Base-by-base conservation (phyloP, 2,888 invertebrate species). In the Dicycla oo region DNA sequence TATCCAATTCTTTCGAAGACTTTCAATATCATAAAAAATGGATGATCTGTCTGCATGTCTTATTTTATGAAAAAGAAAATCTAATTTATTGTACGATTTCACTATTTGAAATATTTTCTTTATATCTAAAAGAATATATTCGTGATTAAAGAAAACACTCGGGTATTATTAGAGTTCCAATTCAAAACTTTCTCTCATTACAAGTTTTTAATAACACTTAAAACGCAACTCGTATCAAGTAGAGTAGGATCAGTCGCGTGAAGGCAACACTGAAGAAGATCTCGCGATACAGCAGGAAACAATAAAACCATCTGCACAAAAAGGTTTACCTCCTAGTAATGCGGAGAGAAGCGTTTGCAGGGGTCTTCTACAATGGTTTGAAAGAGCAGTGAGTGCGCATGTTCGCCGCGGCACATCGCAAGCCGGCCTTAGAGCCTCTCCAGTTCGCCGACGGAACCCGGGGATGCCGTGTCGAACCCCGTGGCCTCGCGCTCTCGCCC, bases 311-410 rank as follows among this genome's bases (percentile, higher is more conserved):
- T 88, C 87, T 88, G 80, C 88, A 88, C 87, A 88, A 90, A 93
- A 92, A 90, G 90, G 90, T 93, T 93, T 92, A 93, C 92, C 90
- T 91, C 87, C 87, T 88, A 89, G 90, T 92, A 93, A 93, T 93
- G 90, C 91, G 90, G 88, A 91, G 88, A 86, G 87, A 75, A 88
- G 89, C 89, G 89, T 91, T 94, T 91, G 91, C 91, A 91, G 92
- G 89, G 92, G 90, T 90, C 88, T 91, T 90, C 90, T 89, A 94
- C 92, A 93, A 92, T 92, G 91, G 91, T 91, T 90, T 88, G 87
- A 91, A 90, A 90, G 90, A 90, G 90, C 88, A 86, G 87, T 88
- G 88, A 94, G 92, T 94, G 95, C 95, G 95, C 95, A 95, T 95
- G 95, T 90, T 80, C 88, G 88, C 82, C 92, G 92, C 91, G 89